Conservation (phyloP, 2,797 vertebrate species). For the Hydrolagus colliei region DNA sequence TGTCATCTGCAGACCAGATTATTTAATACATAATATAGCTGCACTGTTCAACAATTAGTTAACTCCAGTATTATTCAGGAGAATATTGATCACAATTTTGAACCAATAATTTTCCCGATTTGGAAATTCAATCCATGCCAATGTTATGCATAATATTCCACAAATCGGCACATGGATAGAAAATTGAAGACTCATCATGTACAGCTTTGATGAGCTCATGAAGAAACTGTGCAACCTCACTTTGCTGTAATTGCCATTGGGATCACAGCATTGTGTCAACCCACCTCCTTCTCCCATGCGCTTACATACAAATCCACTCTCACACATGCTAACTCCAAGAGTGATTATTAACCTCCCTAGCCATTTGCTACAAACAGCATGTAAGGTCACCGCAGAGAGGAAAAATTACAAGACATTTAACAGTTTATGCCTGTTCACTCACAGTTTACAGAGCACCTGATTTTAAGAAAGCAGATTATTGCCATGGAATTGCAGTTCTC, state of each 20-base stretch:
- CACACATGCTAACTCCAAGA: not conserved
- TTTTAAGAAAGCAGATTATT: not conserved
- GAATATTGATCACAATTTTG: too few relatives aligned
- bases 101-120: too few relatives aligned
- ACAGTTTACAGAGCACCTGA: not conserved
- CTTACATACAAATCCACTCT: not conserved
- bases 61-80: too few relatives aligned
- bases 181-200: too few relatives aligned
- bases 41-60: too few relatives aligned
- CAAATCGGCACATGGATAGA: too few relatives aligned
- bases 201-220: too few relatives aligned
- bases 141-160: too few relatives aligned
- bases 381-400: not conserved
- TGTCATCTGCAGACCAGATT: too few relatives aligned
- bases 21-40: too few relatives aligned
- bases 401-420: not conserved
- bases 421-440: not conserved
- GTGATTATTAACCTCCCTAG: conserved; percentile 14
- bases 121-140: too few relatives aligned
- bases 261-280: not conserved
- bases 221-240: not conserved
- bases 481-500: not conserved
- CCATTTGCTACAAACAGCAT: not conserved
- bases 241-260: not conserved
- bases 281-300: not conserved